These are phyloP conservation scores for Cranoglanis bouderius DNA, from an alignment of 2,113 vertebrate genomes.

Conservation along the genomic window DNA sequence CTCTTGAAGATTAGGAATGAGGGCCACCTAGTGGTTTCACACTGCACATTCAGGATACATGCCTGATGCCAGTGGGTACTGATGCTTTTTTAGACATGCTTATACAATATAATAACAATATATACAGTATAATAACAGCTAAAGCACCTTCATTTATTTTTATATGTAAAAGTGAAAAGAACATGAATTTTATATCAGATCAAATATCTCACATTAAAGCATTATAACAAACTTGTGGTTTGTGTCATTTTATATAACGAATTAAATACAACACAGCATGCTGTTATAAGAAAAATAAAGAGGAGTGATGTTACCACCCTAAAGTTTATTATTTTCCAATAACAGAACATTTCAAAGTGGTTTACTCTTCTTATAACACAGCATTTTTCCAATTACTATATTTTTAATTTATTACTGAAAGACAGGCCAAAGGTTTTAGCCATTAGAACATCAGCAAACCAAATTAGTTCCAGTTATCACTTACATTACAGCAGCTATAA, in stretches of 20 bases:
- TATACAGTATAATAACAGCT: too few relatives aligned
- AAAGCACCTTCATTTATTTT: neutral
- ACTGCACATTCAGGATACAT: neutral
- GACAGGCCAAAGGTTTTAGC: neutral
- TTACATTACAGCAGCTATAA: neutral
- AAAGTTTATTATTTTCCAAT: too few relatives aligned
- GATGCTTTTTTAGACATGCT: neutral
- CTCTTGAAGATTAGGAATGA: slow-evolving; percentile 7
- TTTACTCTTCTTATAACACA: neutral
- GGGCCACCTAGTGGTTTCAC: slow-evolving; percentile 33
- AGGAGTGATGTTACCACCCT: neutral
- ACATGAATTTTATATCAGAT: neutral
- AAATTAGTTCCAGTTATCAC: neutral
- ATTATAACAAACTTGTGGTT: neutral
- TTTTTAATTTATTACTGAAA: neutral
- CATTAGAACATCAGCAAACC: neutral
- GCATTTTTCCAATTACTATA: neutral
- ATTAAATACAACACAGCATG: neutral
- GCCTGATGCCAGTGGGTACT: neutral
- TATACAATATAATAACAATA: neutral
- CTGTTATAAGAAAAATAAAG: neutral
- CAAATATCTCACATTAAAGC: neutral
- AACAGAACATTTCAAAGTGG: neutral
- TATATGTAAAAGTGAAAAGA: neutral
- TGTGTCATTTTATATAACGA: neutral